Evolutionary conservation across 23 tunicate species (phyloP), one percentile per base, ranked within the genome.

Genomic region (Styela plicata): DNA sequence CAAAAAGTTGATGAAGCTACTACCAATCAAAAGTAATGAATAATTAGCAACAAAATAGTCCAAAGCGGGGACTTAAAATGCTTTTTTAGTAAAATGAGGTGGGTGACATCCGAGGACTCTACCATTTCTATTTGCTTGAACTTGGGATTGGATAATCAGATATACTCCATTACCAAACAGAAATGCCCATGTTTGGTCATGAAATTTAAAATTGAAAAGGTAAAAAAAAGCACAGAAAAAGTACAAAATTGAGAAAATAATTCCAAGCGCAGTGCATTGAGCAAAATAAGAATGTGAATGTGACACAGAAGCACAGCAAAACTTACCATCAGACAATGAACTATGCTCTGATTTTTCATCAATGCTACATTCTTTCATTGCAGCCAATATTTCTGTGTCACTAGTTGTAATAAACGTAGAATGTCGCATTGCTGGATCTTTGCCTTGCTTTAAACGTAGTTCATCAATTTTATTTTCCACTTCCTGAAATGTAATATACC

Each of bases 261-360:
- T n/a, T n/a, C n/a, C 64, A 57, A 57, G 20, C 20, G 64, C 20
- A 18, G 20, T 20, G 20, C 19, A 18, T 18, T 57, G 18, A 57
- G 64, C 20, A 57, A 20, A 57, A 57, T 18, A 57, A 18, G 64
- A 20, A 57, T 57, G 20, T 57, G 19, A 57, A 57, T 18, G 20
- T 18, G 17, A 16, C 31, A 31, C 16, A 27, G 22, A 74, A 74
- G 63, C 79, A n/a, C 13, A 61, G 1, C 24, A 30, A 18, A 13
- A n/a, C 87, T 37, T 33, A 89, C 94, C 94, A 22, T 85, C 94
- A 17, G 94, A 89, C 64, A 89, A 0, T 0, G 94, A 89, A 37
- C 94, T 89, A 36, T 85, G 61, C 79, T 85, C 94, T 26, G 94
- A 89, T 52, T 89, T 87, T n/a, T 76, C 81, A 76, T 76, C 81